phyloP scores from a whole-genome alignment of 2,797 vertebrate genomes.

The Paguma larvata region DNA sequence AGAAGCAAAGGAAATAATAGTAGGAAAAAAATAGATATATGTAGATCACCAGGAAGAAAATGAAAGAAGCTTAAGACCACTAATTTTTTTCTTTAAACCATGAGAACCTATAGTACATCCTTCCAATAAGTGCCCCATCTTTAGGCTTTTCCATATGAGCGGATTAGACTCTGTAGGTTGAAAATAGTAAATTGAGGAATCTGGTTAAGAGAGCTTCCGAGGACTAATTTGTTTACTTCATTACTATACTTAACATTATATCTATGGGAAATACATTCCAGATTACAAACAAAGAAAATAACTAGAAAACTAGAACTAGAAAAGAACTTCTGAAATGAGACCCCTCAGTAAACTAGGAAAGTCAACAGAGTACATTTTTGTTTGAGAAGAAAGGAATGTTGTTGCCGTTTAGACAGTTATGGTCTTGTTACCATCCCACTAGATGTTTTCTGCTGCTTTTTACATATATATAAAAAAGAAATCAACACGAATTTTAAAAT shows the following conservation, averaged over 20 bases:
- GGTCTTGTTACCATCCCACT: background rate
- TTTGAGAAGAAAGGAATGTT: background rate
- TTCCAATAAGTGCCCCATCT: background rate
- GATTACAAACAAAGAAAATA: background rate
- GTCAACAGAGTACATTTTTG: background rate
- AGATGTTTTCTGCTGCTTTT: constrained; percentile 27
- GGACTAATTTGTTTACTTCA: background rate
- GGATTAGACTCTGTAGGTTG: background rate
- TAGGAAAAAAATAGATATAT: background rate
- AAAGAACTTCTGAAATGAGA: background rate
- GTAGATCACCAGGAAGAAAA: background rate
- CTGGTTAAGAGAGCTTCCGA: constrained; percentile 7
- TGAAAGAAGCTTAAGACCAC: background rate
- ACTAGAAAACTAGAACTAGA: background rate
- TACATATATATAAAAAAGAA: background rate
- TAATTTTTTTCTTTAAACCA: background rate
- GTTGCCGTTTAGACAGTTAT: background rate
- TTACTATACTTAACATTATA: background rate
- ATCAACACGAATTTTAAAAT: constrained; percentile 40
- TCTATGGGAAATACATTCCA: background rate
- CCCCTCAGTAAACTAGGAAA: background rate
- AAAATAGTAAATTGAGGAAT: background rate
- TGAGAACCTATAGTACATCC: background rate
- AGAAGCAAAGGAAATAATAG: background rate
- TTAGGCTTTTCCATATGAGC: background rate